Evolutionary conservation across 2,113 vertebrate species (phyloP), one percentile per base, ranked within the genome.

Genomic region (Myrmecophaga tridactyla): DNA sequence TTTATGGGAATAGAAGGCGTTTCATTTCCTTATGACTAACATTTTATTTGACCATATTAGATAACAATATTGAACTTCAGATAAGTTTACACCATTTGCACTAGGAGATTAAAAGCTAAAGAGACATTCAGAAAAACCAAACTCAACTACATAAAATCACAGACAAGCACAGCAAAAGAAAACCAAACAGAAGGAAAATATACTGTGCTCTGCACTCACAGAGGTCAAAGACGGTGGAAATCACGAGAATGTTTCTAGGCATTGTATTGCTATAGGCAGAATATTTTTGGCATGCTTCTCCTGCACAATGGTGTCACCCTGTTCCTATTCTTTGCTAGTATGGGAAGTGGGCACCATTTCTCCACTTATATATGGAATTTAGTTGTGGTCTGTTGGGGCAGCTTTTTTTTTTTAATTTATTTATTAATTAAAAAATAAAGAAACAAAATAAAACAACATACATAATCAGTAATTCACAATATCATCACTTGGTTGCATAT

Each of bases 21-120:
- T 93, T 89, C 53, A 83, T 85, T 97, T 94, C 72, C 93, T 96
- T 41, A 29, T 82, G 84, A 84, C 56, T 87, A 72, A 86, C 94
- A 41, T 90, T 56, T 82, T 83, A 60, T 72, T 96, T 93, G 51
- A 81, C 39, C 41, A 29, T 82, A 69, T 69, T 69, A 58, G 78
- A 77, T 93, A 96, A 89, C 62, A 92, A 51, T 63, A 78, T 43
- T 56, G 94, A 90, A 41, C 43, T 43, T 51, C 69, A 82, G 91
- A 88, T 89, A 94, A 93, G 93, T 90, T 96, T 87, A 60, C 13
- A 14, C 17, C 53, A 10, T 53, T 93, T 82, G 39, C 34, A 41
- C 34, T 34, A 34, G n/a, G 76, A 63, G 39, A 78, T 95, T 69
- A 63, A 82, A 84, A 85, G 31, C 58, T 85, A 75, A 85, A 65